phyloP scores from a whole-genome alignment of 2,888 invertebrate genomes.

The Hermaeophaga mercurialis region DNA sequence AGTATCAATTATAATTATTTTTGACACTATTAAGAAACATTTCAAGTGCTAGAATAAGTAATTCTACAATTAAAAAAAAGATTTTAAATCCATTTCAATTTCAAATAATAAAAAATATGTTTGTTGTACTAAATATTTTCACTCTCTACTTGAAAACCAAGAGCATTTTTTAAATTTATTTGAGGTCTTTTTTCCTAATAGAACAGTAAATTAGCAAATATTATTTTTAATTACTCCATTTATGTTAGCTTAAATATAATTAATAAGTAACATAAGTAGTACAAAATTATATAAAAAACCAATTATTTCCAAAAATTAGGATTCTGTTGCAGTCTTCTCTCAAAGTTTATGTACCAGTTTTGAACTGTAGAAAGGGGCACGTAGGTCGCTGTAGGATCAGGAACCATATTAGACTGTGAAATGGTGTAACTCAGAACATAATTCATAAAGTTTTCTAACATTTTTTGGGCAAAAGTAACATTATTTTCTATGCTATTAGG shows the following conservation, averaged over 20 bases:
- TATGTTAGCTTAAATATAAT: conserved; percentile 43
- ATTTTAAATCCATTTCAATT: no score
- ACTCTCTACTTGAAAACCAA: not conserved
- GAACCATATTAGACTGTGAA: conserved; percentile 77
- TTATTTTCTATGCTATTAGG: conserved; percentile 51
- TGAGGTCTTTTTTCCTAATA: no score
- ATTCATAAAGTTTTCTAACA: conserved; percentile 92
- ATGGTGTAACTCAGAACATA: conserved; percentile 89
- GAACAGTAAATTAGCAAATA: no score
- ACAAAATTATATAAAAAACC: conserved; percentile 38
- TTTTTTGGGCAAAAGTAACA: conserved; percentile 81
- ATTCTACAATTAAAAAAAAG: no score
- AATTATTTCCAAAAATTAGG: conserved; percentile 89
- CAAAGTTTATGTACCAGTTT: conserved; percentile 94
- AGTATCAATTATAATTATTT: no score
- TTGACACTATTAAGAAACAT: no score
- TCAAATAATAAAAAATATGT: not conserved
- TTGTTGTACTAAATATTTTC: not conserved
- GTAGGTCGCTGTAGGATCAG: conserved; percentile 79
- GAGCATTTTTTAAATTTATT: no score
- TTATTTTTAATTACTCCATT: not conserved
- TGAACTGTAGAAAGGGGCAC: conserved; percentile 88
- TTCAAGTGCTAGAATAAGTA: no score
- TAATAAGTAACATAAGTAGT: conserved; percentile 1
- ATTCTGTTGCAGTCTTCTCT: conserved; percentile 83